phyloP scores from a whole-genome alignment of 2,797 vertebrate genomes.

The Alouatta caraya region DNA sequence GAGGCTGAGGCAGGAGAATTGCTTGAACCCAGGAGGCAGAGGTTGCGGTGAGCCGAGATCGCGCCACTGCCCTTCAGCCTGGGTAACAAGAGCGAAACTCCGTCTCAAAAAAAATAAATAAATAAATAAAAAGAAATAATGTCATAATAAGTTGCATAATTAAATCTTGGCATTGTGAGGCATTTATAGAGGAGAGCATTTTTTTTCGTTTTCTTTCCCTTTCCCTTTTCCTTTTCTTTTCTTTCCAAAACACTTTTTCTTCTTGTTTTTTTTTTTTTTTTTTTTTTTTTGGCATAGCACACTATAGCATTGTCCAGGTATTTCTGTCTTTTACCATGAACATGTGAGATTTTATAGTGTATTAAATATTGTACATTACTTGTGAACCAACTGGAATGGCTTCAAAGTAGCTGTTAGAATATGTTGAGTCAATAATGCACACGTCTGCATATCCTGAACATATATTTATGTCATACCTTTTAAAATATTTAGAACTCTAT shows the following conservation, averaged over 20 bases:
- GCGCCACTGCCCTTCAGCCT: too few species aligned
- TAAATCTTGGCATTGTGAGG: background rate
- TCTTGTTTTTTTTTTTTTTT: rapidly evolving
- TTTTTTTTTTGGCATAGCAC: background rate
- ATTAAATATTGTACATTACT: constrained; percentile 28
- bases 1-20: too few species aligned
- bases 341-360: background rate
- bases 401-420: constrained; percentile 39
- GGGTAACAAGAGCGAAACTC: too few species aligned
- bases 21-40: too few species aligned
- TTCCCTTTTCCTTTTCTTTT: too few species aligned
- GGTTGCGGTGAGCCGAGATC: too few species aligned
- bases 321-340: constrained; percentile 39
- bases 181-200: background rate
- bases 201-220: background rate
- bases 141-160: background rate
- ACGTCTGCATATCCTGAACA: background rate
- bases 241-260: background rate
- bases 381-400: background rate
- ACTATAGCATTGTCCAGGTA: background rate
- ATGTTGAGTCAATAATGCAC: constrained; percentile 11
- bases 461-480: background rate
- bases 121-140: background rate
- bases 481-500: background rate
- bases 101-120: too few species aligned